Evolutionary conservation across 2,888 invertebrate genomes (phyloP), one percentile per base, ranked within the genome.

Genomic region (Spilarctia lutea): DNA sequence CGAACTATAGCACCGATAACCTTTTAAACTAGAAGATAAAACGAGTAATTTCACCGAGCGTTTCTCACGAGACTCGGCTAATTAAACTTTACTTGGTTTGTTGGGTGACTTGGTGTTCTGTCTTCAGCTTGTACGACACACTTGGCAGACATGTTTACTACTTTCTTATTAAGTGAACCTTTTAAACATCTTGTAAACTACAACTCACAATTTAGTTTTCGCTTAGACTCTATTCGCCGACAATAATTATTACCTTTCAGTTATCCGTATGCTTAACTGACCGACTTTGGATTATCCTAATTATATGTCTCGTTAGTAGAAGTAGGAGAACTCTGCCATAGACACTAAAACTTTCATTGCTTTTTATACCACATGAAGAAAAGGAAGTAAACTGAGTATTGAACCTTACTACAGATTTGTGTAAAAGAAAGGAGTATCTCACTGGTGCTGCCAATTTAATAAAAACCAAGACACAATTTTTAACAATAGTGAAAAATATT

Each of bases 1-100:
- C 81, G 74, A 79, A 76, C 75, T 73, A 68, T 74, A 82, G 75
- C 45, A 72, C 18, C 82, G 87, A 87, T 87, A 86, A 87, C 87
- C 88, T 88, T 83, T 85, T 85, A 81, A 80, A 82, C 79, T 81
- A 65, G 27, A 45, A 83, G 85, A 88, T 87, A 86, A 84, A 79
- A 76, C 74, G 76, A 71, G 75, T 78, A 86, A 81, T 86, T 88
- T 84, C 81, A 78, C 84, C 80, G 82, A 76, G 75, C 78, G 79
- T 72, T 80, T 84, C 83, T 80, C 83, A 84, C 80, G 81, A 83
- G 68, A 71, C 71, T 77, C 65, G 69, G 73, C 83, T 83, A 83
- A 84, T 82, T 84, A 81, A 84, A 75, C 52, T 81, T 78, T 66
- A 77, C 73, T 74, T 60, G 79, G 76, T 78, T 81, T 71, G 77